These are phyloP conservation scores for Umimayanthus kanabou DNA, from an alignment of 92 coral and sea anemone genomes.

Conservation along the genomic window DNA sequence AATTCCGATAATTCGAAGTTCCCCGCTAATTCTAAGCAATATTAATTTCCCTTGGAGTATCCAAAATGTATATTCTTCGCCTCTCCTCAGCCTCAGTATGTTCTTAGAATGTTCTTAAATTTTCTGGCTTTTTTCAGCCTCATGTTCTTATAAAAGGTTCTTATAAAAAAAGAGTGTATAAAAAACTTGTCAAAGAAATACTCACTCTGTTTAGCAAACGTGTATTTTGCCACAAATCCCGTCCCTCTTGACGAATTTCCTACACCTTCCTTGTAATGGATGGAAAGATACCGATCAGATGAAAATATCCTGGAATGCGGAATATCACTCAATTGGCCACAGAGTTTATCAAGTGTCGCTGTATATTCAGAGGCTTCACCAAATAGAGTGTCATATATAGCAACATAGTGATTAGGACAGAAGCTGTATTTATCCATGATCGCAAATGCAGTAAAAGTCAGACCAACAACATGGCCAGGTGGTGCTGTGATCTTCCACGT, in stretches of 20 bases:
- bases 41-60: too few species aligned
- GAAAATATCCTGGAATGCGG: not conserved
- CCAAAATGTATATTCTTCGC: too few species aligned
- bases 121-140: too few species aligned
- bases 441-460: slow-evolving; percentile 8
- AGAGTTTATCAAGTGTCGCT: not conserved
- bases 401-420: not conserved
- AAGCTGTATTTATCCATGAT: too few species aligned
- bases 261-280: not conserved
- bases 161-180: not conserved
- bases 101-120: too few species aligned
- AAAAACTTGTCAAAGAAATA: not conserved
- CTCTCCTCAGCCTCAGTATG: too few species aligned
- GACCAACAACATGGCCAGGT: slow-evolving; percentile 1
- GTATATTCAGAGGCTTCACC: slow-evolving; percentile 5
- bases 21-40: too few species aligned
- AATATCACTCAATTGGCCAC: not conserved
- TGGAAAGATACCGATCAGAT: slow-evolving; percentile 18
- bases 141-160: not conserved
- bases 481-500: slow-evolving; percentile 36
- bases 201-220: slow-evolving; percentile 7
- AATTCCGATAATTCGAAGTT: too few species aligned
- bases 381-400: slow-evolving; percentile 22
- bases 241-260: not conserved
- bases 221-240: slow-evolving; percentile 20